These are phyloP conservation scores for Halcyon smyrnensis DNA, from an alignment of 2,797 vertebrate genomes.

Conservation along the genomic window DNA sequence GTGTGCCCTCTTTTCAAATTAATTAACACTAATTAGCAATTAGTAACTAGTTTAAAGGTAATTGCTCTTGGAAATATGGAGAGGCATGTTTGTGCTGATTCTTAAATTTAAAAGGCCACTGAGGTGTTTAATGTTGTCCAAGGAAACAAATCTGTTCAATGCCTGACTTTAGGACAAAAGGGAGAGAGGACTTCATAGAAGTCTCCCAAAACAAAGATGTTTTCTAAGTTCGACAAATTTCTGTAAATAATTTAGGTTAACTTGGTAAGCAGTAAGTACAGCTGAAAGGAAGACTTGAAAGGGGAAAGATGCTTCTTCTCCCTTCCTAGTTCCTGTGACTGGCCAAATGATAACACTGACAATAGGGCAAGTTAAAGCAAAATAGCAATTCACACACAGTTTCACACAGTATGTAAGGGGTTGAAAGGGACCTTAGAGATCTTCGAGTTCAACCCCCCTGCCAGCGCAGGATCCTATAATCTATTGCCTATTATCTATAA, in stretches of 20 bases:
- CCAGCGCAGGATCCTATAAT: too few relatives aligned
- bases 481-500: too few relatives aligned
- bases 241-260: not conserved
- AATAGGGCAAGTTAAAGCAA: not conserved
- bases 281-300: not conserved
- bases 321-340: not conserved
- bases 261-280: not conserved
- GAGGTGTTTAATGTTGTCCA: not conserved
- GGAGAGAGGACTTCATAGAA: not conserved
- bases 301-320: not conserved
- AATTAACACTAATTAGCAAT: not conserved
- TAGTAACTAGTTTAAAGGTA: not conserved
- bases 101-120: not conserved
- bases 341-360: not conserved
- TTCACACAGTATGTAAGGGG: too few relatives aligned
- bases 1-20: not conserved
- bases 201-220: not conserved
- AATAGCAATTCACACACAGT: not conserved
- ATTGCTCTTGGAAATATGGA: not conserved
- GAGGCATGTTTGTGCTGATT: not conserved
- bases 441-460: too few relatives aligned
- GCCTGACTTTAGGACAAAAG: not conserved
- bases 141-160: not conserved
- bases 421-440: too few relatives aligned
- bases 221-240: not conserved